These are phyloP conservation scores for Gambusia yucatana DNA, from an alignment of 2,797 vertebrate genomes.

Conservation along the genomic window DNA sequence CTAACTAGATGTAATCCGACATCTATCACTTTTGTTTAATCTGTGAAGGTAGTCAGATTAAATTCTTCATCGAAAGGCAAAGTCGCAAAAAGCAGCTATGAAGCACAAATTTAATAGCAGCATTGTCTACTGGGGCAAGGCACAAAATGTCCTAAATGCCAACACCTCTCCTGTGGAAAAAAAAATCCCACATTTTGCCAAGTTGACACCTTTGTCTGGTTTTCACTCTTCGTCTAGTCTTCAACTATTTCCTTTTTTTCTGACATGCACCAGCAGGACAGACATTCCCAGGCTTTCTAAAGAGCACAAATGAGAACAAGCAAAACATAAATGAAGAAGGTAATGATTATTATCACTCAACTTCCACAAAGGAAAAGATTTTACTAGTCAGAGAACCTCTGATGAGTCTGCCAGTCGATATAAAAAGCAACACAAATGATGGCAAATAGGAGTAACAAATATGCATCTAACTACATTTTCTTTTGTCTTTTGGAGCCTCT, in stretches of 20 bases:
- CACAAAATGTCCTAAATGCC: slow-evolving; percentile 49
- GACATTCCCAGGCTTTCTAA: slow-evolving; percentile 61
- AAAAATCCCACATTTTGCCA: slow-evolving; percentile 29
- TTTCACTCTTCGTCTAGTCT: slow-evolving; percentile 35
- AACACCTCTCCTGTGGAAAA: slow-evolving; percentile 36
- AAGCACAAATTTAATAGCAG: slow-evolving; percentile 13
- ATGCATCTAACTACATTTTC: not conserved
- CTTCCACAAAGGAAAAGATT: slow-evolving; percentile 4
- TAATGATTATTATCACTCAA: slow-evolving; percentile 46
- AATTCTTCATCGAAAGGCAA: slow-evolving; percentile 12
- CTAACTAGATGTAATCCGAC: slow-evolving; percentile 8
- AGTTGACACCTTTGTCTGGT: slow-evolving; percentile 48
- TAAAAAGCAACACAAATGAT: slow-evolving; percentile 14
- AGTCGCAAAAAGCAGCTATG: slow-evolving; percentile 12
- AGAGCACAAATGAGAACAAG: slow-evolving; percentile 31
- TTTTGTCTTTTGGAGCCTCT: not conserved
- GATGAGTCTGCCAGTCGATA: not conserved
- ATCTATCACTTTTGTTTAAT: slow-evolving; percentile 11
- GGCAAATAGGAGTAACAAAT: slow-evolving; percentile 19
- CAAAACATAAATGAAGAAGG: slow-evolving; percentile 16
- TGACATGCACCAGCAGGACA: slow-evolving; percentile 67
- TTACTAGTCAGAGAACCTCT: slow-evolving; percentile 5
- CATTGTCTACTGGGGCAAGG: slow-evolving; percentile 26
- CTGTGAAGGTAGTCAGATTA: slow-evolving; percentile 9
- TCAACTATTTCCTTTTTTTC: slow-evolving; percentile 27